Evolutionary conservation across 2,888 invertebrate genomes (phyloP).

Genomic region (Acanthococcus lagerstroemiae): DNA sequence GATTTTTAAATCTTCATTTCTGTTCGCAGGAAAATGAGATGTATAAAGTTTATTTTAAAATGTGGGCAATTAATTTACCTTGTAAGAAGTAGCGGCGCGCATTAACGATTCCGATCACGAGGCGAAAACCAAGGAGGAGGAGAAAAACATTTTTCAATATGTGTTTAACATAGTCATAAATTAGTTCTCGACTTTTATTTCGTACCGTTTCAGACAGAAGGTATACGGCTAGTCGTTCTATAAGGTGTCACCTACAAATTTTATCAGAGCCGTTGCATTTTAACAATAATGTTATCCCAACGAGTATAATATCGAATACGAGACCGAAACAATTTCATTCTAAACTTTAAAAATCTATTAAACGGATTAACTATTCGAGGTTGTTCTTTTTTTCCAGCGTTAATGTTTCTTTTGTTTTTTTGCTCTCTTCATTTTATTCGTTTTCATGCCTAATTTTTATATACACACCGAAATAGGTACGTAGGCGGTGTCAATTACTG

Average conservation of each 20-base stretch:
- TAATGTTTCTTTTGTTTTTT: background rate
- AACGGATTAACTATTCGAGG: slow-evolving; percentile 24
- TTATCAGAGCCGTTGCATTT: slow-evolving; percentile 30
- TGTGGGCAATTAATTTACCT: slow-evolving; percentile 26
- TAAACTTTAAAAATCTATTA: slow-evolving; percentile 20
- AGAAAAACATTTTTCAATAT: slow-evolving; percentile 27
- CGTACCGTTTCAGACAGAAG: slow-evolving; percentile 6
- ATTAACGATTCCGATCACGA: slow-evolving; percentile 29
- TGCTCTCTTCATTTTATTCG: background rate
- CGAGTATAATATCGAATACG: slow-evolving; percentile 3
- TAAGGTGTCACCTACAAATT: slow-evolving; percentile 34
- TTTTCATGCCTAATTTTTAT: too few relatives aligned
- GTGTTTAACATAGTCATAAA: slow-evolving; percentile 30
- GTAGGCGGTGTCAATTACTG: too few relatives aligned
- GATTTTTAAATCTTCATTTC: background rate
- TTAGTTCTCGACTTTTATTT: slow-evolving; percentile 27
- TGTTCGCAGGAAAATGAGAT: background rate
- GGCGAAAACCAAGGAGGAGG: slow-evolving; percentile 2
- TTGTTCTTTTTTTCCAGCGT: background rate
- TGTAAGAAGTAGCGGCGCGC: slow-evolving; percentile 27
- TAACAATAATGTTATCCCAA: background rate
- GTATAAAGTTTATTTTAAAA: slow-evolving; percentile 3
- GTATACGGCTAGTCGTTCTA: slow-evolving; percentile 11
- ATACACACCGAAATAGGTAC: too few relatives aligned
- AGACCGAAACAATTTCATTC: background rate